phyloP scores from a whole-genome alignment of 2,888 invertebrate species.

The Thereva nobilitata region DNA sequence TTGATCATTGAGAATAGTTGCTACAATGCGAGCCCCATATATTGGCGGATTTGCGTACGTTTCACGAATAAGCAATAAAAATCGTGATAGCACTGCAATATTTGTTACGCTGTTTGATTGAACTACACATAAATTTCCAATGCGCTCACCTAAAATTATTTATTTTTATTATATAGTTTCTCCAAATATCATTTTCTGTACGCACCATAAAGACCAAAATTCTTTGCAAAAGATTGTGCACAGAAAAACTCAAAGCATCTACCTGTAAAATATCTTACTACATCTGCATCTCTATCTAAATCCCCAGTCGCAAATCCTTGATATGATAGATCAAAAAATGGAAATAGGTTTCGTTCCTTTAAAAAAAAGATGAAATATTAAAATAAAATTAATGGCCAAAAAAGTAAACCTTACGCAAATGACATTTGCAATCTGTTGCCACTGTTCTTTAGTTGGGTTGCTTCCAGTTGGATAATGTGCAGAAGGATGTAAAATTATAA shows the following conservation, averaged over 20 bases:
- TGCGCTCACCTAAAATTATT: constrained; percentile 77
- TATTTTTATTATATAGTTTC: background rate
- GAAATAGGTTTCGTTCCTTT: constrained; percentile 78
- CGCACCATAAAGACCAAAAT: constrained; percentile 97
- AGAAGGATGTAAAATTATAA: constrained; percentile 91
- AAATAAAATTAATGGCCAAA: background rate
- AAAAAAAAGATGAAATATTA: background rate
- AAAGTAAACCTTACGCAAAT: constrained; percentile 63
- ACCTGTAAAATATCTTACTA: constrained; percentile 85
- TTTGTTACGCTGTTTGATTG: constrained; percentile 66
- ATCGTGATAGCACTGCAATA: constrained; percentile 78
- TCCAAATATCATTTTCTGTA: too few species aligned
- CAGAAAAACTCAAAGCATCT: constrained; percentile 89
- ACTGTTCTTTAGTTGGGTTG: constrained; percentile 92
- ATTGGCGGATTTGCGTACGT: constrained; percentile 97
- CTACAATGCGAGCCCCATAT: constrained; percentile 91
- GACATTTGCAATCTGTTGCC: constrained; percentile 85
- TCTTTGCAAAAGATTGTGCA: constrained; percentile 98
- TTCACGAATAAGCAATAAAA: constrained; percentile 83
- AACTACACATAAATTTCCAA: constrained; percentile 88
- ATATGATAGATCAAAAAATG: constrained; percentile 92
- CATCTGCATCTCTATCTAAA: constrained; percentile 88
- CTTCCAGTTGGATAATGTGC: constrained; percentile 99
- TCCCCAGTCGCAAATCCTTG: constrained; percentile 97
- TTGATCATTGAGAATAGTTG: constrained; percentile 75